Base-by-base conservation (phyloP, 2,888 invertebrate species). In the Cryptosula pallasiana region DNA sequence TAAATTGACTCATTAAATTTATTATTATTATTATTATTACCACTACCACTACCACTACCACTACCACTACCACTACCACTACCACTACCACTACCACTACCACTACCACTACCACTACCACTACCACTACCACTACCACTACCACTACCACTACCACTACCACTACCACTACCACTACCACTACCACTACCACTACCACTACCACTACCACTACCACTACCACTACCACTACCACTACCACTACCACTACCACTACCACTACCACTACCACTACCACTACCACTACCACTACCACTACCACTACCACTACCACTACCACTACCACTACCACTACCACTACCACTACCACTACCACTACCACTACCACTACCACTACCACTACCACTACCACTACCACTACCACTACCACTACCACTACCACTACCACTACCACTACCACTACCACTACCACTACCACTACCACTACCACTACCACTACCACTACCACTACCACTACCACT, bases 101-200 rank as follows among this genome's bases (percentile, higher is more conserved):
- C n/a, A 54, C 13, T 54, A 54, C 13, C n/a, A 54, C 13, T 54
- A 54, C 13, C n/a, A 54, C 13, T 54, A 54, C 13, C n/a, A 54
- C 13, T 54, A 54, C 13, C n/a, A n/a, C 13, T n/a, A n/a, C n/a
- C n/a, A n/a, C n/a, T n/a, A n/a, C n/a, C n/a, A n/a, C n/a, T n/a
- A n/a, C n/a, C n/a, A n/a, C n/a, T n/a, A n/a, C n/a, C n/a, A n/a
- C n/a, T n/a, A n/a, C n/a, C n/a, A n/a, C n/a, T n/a, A n/a, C n/a
- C n/a, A n/a, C n/a, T 54, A 54, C 54, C 54, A 54, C 54, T 54
- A 54, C 54, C 54, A 54, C 54, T 54, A 54, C 54, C 54, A 54
- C 54, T 54, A 54, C 54, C 54, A 54, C 54, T 54, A 54, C 54
- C 54, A 54, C 54, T 54, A 54, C 54, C 54, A 54, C 54, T 54